These are phyloP conservation scores for Centropus bengalensis DNA, from an alignment of 2,113 vertebrate genomes.

Conservation along the genomic window DNA sequence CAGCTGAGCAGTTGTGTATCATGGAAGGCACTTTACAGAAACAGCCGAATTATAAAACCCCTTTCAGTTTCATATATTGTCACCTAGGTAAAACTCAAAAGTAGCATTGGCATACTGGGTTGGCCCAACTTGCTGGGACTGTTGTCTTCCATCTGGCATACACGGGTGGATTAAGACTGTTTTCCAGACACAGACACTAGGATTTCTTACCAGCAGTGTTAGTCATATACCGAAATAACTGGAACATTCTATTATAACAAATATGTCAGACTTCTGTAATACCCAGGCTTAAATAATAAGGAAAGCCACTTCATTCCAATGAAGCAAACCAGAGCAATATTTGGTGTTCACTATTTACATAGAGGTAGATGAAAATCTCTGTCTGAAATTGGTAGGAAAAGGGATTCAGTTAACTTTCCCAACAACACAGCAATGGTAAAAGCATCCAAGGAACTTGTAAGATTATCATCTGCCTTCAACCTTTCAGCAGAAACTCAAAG, in stretches of 20 bases:
- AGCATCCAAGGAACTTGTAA: not conserved
- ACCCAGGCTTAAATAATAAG: not conserved
- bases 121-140: not conserved
- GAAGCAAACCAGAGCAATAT: not conserved
- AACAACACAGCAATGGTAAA: not conserved
- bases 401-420: not conserved
- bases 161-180: rapidly evolving
- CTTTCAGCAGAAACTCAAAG: slow-evolving; percentile 49
- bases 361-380: not conserved
- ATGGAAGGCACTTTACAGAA: not conserved
- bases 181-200: not conserved
- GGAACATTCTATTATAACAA: not conserved
- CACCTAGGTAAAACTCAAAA: not conserved
- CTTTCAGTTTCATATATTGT: not conserved
- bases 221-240: not conserved
- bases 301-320: not conserved
- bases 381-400: not conserved
- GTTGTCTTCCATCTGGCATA: not conserved
- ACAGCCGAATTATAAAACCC: not conserved
- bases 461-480: slow-evolving; percentile 37
- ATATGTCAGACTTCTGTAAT: not conserved
- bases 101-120: not conserved
- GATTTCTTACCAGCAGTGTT: not conserved
- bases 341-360: not conserved
- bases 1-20: not conserved